Base-by-base conservation (phyloP, 1,140 invertebrate genomes). In the Scaptomyza pallida region DNA sequence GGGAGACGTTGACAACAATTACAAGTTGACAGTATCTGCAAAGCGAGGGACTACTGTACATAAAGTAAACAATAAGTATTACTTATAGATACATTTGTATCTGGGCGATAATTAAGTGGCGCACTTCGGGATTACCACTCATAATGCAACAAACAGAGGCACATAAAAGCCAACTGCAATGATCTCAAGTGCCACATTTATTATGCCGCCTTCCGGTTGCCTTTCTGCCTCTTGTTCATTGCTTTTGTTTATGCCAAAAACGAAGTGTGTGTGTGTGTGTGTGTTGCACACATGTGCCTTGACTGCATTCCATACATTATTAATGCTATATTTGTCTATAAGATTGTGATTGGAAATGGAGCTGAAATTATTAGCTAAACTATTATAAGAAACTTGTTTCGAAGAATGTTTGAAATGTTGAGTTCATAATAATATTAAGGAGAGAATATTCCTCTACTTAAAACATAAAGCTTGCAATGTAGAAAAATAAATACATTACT, bases 91-190 rank as follows among this genome's bases (percentile, higher is more conserved):
- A 55, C 51, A 60, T 55, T 54, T 40, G 63, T 65, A 76, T 75
- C 68, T 76, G 62, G 6, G 19, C 37, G 52, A 59, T 80, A 63
- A 73, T 68, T 77, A 62, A 78, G 67, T 60, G 72, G 73, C 71
- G 71, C 71, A 73, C 71, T 73, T 57, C 26, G 59, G 59, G 69
- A 52, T 35, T 62, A 69, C 52, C 50, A 57, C 52, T 56, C 75
- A 74, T 82, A 62, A 82, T 77, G 63, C 71, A 6, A n/a, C 33
- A 41, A 50, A 43, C 37, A 40, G 21, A 35, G 16, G 26, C 15
- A 35, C 43, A 60, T 13, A 47, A 64, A 51, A 54, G 35, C 63
- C 64, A 68, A 61, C 43, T 55, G 41, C 30, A 45, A 33, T 5
- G 63, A 33, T 40, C 63, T 57, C 40, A 50, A 71, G 60, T 64